phyloP scores from a whole-genome alignment of 2,797 vertebrate genomes.

The Intellagama lesueurii region DNA sequence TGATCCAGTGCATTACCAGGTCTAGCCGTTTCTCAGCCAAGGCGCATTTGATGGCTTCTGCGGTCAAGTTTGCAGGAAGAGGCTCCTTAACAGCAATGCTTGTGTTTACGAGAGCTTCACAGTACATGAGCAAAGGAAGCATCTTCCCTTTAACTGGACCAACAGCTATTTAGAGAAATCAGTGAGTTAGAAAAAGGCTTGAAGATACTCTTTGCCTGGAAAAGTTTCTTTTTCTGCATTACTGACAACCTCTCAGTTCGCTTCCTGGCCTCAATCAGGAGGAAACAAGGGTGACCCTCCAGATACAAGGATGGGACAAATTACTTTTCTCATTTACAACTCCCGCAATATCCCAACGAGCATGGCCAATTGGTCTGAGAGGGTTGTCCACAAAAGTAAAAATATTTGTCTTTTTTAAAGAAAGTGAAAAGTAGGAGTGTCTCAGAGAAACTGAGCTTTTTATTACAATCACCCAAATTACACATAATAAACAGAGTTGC shows the following conservation, averaged over 20 bases:
- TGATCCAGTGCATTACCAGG: slow-evolving; percentile 79
- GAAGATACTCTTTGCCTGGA: neutral
- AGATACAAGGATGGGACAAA: too few species aligned
- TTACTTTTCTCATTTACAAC: neutral
- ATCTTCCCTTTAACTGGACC: slow-evolving; percentile 61
- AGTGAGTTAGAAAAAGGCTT: neutral
- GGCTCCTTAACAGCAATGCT: slow-evolving; percentile 59
- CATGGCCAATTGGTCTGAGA: neutral
- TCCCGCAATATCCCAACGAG: too few species aligned
- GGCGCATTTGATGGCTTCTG: slow-evolving; percentile 76
- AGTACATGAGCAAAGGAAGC: slow-evolving; percentile 79
- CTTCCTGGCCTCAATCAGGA: too few species aligned
- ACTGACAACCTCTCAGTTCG: too few species aligned
- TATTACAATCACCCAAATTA: too few species aligned
- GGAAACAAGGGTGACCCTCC: too few species aligned
- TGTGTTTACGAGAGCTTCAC: slow-evolving; percentile 78
- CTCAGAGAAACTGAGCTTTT: too few species aligned
- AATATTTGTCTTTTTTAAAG: neutral
- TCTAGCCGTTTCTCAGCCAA: slow-evolving; percentile 75
- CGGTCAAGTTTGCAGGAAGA: slow-evolving; percentile 73
- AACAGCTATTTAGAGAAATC: slow-evolving; percentile 56
- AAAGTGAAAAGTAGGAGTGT: neutral
- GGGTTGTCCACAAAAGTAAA: too few species aligned
- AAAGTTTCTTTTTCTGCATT: neutral
- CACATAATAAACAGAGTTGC: too few species aligned